Percentiles rank a stretch among this genome's conserved stretches.
Evolutionary conservation across 2,888 invertebrate genomes (phyloP).

Genomic region (Isoperla grammatica): DNA sequence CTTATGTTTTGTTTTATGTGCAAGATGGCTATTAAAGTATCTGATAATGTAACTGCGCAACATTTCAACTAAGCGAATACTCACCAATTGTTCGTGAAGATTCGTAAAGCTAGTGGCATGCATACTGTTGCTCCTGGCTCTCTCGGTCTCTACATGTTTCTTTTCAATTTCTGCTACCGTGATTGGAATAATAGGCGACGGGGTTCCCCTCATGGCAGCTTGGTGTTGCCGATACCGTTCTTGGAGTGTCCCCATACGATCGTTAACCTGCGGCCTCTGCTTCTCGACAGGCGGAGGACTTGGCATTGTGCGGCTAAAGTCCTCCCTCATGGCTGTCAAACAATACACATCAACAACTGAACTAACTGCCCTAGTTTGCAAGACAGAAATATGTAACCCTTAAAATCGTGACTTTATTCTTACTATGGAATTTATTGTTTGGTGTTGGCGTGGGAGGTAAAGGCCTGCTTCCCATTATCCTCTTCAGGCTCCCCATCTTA

Average conservation of each 20-base stretch:
- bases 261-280: neutral
- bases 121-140: conserved; percentile 22
- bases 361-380: conserved; percentile 7
- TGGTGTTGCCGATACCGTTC: conserved; percentile 55
- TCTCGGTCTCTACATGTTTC: conserved; percentile 7
- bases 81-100: neutral
- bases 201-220: conserved; percentile 44
- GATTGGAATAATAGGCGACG: conserved; percentile 31
- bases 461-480: conserved; percentile 46
- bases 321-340: conserved; percentile 17
- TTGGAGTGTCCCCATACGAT: conserved; percentile 41
- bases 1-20: no score
- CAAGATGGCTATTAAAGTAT: no score
- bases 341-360: conserved; percentile 13
- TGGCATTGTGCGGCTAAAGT: conserved; percentile 4
- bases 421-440: conserved; percentile 28
- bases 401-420: conserved; percentile 13
- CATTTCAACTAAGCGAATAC: no score
- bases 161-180: conserved; percentile 33
- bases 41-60: no score
- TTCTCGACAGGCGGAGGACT: conserved; percentile 13
- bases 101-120: conserved; percentile 14
- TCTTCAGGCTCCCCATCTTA: conserved; percentile 48
- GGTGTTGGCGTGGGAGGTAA: conserved; percentile 50
- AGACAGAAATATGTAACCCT: neutral